phyloP scores from a whole-genome alignment of 2,113 vertebrate genomes.

The Dasyornis broadbenti region DNA sequence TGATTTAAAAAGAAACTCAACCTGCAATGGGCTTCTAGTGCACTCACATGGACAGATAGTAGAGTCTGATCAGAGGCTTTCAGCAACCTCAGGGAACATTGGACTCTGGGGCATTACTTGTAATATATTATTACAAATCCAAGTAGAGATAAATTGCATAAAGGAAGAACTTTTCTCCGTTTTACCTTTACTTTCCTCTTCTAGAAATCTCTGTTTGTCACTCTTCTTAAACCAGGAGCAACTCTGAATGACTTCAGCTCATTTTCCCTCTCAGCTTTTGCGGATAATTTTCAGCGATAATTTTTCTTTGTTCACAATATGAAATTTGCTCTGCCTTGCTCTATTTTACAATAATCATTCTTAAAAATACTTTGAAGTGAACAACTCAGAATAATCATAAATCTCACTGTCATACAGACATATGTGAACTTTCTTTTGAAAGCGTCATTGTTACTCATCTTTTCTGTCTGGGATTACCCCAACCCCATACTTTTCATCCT shows the following conservation, averaged over 20 bases:
- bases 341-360: constrained; percentile 19
- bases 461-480: not conserved
- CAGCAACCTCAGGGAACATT: not conserved
- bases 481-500: not conserved
- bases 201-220: not conserved
- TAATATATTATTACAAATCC: not conserved
- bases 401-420: constrained; percentile 39
- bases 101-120: not conserved
- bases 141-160: not conserved
- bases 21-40: not conserved
- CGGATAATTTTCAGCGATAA: not conserved
- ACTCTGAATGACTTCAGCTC: not conserved
- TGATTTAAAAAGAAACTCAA: not conserved
- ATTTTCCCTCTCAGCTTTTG: not conserved
- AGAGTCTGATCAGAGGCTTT: not conserved
- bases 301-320: not conserved
- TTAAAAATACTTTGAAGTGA: constrained; percentile 56
- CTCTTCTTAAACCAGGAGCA: not conserved
- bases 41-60: not conserved
- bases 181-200: not conserved
- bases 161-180: not conserved
- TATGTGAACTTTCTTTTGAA: constrained; percentile 43
- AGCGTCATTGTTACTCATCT: not conserved
- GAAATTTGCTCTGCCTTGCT: not conserved
- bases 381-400: constrained; percentile 44